These are phyloP conservation scores for Leucopsar rothschildi DNA, from an alignment of 2,113 vertebrate species.

Conservation along the genomic window DNA sequence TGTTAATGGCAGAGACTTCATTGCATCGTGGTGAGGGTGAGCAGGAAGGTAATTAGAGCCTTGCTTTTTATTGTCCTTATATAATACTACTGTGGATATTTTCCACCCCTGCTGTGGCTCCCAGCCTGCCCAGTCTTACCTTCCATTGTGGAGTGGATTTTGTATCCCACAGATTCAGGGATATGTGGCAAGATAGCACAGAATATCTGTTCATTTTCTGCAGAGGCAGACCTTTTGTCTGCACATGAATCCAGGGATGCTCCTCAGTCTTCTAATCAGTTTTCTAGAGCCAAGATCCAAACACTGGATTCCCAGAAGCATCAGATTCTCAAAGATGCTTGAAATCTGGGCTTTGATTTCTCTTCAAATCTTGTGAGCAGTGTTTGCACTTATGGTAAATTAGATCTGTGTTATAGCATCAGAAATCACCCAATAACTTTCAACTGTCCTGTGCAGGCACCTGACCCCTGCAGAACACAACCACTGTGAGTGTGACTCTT, in stretches of 20 bases:
- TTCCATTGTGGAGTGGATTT: not conserved
- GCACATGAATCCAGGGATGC: not conserved
- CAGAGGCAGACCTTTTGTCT: not conserved
- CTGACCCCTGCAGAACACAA: not conserved
- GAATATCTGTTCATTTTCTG: not conserved
- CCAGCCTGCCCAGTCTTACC: not conserved
- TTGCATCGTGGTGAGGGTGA: not conserved
- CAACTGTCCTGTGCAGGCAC: not conserved
- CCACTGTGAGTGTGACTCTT: not conserved
- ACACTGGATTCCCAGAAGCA: not conserved
- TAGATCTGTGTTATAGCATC: not conserved
- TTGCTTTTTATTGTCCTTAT: slow-evolving; percentile 18
- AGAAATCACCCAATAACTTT: not conserved
- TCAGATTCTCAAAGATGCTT: not conserved
- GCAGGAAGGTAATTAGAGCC: slow-evolving; percentile 18
- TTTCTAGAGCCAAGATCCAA: not conserved
- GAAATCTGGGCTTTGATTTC: not conserved
- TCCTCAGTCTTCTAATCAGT: not conserved
- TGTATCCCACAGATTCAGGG: not conserved
- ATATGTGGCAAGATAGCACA: not conserved
- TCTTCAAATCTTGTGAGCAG: not conserved
- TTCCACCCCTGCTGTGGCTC: not conserved
- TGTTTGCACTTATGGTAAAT: not conserved
- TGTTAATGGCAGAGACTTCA: not conserved
- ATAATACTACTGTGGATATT: not conserved